Percentiles rank a stretch among this genome's conserved stretches.
These are phyloP conservation scores for Diadophis punctatus DNA, from an alignment of 2,113 vertebrate species.

Conservation along the genomic window DNA sequence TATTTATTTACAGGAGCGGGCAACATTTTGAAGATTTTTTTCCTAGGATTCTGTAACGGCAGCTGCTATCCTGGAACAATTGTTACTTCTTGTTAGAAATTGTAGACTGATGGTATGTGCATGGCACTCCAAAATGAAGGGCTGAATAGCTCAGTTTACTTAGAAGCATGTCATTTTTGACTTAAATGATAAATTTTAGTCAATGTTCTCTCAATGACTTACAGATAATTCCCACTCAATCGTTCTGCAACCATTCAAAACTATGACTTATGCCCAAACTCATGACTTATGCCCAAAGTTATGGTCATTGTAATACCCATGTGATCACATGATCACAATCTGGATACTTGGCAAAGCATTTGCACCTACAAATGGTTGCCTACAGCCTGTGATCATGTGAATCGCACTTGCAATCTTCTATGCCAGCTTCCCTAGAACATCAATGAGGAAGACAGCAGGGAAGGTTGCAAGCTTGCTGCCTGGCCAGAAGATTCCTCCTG, in stretches of 20 bases:
- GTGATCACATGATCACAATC: background rate
- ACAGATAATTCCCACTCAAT: background rate
- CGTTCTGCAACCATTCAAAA: background rate
- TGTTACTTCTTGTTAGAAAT: background rate
- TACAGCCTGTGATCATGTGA: background rate
- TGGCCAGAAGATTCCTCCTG: background rate
- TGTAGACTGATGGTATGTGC: background rate
- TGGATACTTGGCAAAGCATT: background rate
- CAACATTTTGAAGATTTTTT: background rate
- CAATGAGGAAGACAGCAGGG: background rate
- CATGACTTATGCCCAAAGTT: background rate
- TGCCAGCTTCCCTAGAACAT: background rate
- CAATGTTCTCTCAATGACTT: background rate
- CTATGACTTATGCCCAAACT: background rate
- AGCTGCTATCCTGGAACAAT: background rate
- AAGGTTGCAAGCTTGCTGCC: background rate
- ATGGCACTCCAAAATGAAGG: background rate
- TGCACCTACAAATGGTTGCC: background rate
- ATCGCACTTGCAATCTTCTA: background rate
- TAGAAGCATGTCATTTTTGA: background rate
- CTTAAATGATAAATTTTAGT: background rate
- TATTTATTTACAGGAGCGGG: background rate
- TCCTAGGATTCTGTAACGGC: background rate
- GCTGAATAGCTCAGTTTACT: background rate
- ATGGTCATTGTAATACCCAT: background rate